Evolutionary conservation across 2,888 invertebrate genomes (phyloP).

Genomic region (Hirtodrosophila histrioides): DNA sequence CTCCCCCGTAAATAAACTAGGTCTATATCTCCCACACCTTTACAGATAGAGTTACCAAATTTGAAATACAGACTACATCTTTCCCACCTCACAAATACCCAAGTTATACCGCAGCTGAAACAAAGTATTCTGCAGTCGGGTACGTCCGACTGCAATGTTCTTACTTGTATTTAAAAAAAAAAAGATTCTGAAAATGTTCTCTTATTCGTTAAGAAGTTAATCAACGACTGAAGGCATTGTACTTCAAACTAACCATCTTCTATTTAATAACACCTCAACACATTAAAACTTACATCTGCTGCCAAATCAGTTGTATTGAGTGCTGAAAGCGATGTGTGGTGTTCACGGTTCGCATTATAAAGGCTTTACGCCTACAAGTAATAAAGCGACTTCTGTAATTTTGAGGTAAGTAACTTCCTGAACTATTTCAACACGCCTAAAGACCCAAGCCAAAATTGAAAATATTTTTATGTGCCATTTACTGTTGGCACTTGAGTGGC

Average conservation of each 20-base stretch:
- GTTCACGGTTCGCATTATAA: background rate
- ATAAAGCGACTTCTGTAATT: conserved; percentile 41
- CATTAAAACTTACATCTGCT: background rate
- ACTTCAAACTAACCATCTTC: background rate
- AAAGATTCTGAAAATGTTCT: too few species aligned
- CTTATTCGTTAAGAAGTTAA: background rate
- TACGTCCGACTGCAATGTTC: too few species aligned
- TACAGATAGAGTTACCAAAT: too few species aligned
- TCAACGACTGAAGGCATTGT: background rate
- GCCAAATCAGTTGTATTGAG: conserved; percentile 33
- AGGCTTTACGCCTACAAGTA: conserved; percentile 22
- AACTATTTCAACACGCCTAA: conserved; percentile 31
- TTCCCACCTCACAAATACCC: too few species aligned
- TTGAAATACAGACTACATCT: too few species aligned
- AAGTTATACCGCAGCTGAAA: too few species aligned
- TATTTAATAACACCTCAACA: conserved; percentile 5
- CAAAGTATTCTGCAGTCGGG: too few species aligned
- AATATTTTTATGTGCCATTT: conserved; percentile 60
- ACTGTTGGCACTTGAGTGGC: conserved; percentile 26
- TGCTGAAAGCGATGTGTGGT: conserved; percentile 12
- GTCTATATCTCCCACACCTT: too few species aligned
- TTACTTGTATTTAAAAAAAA: too few species aligned
- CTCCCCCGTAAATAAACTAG: too few species aligned
- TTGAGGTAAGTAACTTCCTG: conserved; percentile 35
- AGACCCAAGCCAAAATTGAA: conserved; percentile 48